phyloP scores from a whole-genome alignment of 2,113 vertebrate genomes.

The Daubentonia madagascariensis region DNA sequence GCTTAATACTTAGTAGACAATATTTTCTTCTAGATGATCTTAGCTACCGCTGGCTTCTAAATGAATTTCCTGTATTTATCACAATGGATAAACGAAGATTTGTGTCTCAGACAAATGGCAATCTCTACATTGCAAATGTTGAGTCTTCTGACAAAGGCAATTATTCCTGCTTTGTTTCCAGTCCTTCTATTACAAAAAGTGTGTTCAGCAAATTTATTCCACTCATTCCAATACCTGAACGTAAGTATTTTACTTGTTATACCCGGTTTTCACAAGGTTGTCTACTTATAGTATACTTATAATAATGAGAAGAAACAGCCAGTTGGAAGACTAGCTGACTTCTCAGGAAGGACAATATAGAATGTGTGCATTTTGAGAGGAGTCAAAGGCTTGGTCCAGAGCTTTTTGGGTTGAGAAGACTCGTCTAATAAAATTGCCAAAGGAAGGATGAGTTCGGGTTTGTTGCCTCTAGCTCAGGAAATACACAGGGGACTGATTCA shows the following conservation, averaged over 20 bases:
- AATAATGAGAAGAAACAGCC: not conserved
- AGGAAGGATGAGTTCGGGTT: not conserved
- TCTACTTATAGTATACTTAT: not conserved
- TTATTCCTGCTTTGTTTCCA: slow-evolving; percentile 97
- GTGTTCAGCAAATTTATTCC: slow-evolving; percentile 99
- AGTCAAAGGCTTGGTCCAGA: not conserved
- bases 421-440: not conserved
- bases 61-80: slow-evolving; percentile 98
- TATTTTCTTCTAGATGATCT: slow-evolving; percentile 88
- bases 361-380: fast-evolving
- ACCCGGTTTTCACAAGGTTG: not conserved
- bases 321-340: not conserved
- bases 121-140: slow-evolving; percentile 98
- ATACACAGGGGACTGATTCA: not conserved
- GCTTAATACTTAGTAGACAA: slow-evolving; percentile 61
- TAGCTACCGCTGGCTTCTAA: slow-evolving; percentile 97
- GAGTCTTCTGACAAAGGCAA: slow-evolving; percentile 93
- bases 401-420: not conserved
- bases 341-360: not conserved
- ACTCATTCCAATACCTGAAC: slow-evolving; percentile 90
- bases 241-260: slow-evolving; percentile 84
- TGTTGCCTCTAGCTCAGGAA: not conserved
- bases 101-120: slow-evolving; percentile 95
- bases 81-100: slow-evolving; percentile 93
- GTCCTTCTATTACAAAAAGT: slow-evolving; percentile 96